Evolutionary conservation across 2,888 invertebrate species (phyloP).

Genomic region (Hyposoter didymator): DNA sequence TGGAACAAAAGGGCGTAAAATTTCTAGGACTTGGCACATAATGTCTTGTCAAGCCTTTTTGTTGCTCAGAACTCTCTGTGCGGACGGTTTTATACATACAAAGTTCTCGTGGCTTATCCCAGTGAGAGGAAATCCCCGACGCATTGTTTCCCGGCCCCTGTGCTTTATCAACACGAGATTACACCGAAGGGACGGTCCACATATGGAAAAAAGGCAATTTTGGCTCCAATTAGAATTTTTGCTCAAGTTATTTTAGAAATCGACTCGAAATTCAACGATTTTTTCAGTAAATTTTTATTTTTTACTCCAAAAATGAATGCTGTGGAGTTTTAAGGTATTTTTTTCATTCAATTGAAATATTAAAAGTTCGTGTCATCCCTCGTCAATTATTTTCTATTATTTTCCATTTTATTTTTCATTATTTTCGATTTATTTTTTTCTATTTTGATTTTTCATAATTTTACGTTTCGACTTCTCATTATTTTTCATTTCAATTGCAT

Average conservation of each 20-base stretch:
- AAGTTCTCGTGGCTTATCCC: conserved; percentile 17
- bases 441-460: background rate
- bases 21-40: background rate
- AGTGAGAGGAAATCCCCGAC: conserved; percentile 29
- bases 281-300: background rate
- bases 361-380: no score
- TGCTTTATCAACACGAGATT: conserved; percentile 34
- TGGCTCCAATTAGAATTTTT: background rate
- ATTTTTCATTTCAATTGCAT: background rate
- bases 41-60: conserved; percentile 14
- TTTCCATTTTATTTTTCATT: no score
- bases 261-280: background rate
- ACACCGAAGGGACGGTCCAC: background rate
- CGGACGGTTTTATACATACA: background rate
- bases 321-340: no score
- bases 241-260: background rate
- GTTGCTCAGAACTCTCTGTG: background rate
- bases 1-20: conserved; percentile 24
- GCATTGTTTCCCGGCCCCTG: conserved; percentile 43
- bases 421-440: background rate
- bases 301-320: no score
- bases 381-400: no score
- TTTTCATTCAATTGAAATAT: no score
- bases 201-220: background rate
- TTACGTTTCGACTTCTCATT: background rate